phyloP scores from a whole-genome alignment of 2,113 vertebrate species.

The Nothobranchius furzeri region DNA sequence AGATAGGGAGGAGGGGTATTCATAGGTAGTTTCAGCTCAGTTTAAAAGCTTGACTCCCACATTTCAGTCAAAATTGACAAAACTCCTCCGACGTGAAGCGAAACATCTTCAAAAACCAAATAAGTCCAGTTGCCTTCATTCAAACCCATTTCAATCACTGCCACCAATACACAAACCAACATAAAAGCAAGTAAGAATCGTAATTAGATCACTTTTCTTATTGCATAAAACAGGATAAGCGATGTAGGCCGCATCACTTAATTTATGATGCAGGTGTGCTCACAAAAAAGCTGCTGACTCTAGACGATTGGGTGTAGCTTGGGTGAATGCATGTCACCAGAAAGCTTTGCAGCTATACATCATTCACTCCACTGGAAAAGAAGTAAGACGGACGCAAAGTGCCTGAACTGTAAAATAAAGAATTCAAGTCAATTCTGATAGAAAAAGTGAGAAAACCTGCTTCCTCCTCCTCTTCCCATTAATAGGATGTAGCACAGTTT shows the following conservation, averaged over 20 bases:
- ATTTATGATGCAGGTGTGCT: neutral
- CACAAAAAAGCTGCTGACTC: neutral
- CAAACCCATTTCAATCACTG: too few species aligned
- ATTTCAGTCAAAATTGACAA: too few species aligned
- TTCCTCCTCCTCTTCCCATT: too few species aligned
- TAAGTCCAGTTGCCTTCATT: too few species aligned
- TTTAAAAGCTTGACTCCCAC: too few species aligned
- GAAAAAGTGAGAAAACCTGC: neutral
- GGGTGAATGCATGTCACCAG: neutral
- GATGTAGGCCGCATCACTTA: neutral
- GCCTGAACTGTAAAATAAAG: neutral
- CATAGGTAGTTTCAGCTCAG: too few species aligned
- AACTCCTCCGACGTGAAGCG: too few species aligned
- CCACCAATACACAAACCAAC: neutral
- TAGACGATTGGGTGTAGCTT: neutral
- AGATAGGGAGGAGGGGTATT: too few species aligned
- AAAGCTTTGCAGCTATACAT: neutral
- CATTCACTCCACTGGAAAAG: neutral
- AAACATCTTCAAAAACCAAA: too few species aligned
- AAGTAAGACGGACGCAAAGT: neutral
- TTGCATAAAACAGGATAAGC: neutral
- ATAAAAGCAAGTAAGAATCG: neutral
- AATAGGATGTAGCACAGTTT: slow-evolving; percentile 7
- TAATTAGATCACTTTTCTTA: neutral
- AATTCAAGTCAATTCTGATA: neutral